Conservation (phyloP, 2,888 invertebrate genomes). For the Leucophora obtusa region DNA sequence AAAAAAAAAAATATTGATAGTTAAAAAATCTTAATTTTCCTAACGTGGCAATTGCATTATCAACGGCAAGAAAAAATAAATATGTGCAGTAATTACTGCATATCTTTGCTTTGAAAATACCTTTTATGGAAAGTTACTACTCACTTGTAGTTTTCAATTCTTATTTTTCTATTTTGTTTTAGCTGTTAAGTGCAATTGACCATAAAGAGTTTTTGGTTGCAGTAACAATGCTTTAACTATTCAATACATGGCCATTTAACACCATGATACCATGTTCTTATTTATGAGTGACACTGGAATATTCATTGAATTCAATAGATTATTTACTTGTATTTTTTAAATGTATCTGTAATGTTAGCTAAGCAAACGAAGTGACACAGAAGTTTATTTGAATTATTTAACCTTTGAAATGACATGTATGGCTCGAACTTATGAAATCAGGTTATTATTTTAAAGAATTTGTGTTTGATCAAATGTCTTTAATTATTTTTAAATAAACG, state of each 20-base stretch:
- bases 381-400: slow-evolving; percentile 24
- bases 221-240: slow-evolving; percentile 33
- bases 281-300: slow-evolving; percentile 56
- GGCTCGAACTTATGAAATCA: not conserved
- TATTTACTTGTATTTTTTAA: slow-evolving; percentile 16
- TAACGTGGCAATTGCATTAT: slow-evolving; percentile 43
- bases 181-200: slow-evolving; percentile 50
- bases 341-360: not conserved
- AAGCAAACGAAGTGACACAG: slow-evolving; percentile 8
- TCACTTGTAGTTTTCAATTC: slow-evolving; percentile 52
- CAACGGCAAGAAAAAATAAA: not conserved
- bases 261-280: slow-evolving; percentile 45
- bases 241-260: slow-evolving; percentile 54
- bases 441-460: not conserved
- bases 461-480: not conserved
- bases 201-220: slow-evolving; percentile 36
- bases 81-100: slow-evolving; percentile 56
- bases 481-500: too few relatives aligned
- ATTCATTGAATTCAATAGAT: slow-evolving; percentile 58
- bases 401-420: slow-evolving; percentile 27
- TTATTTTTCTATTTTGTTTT: slow-evolving; percentile 19
- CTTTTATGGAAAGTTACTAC: slow-evolving; percentile 54
- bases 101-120: slow-evolving; percentile 41
- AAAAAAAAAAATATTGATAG: slow-evolving; percentile 6
- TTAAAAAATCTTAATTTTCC: slow-evolving; percentile 27